Evolutionary conservation across 2,888 invertebrate genomes (phyloP).

Genomic region (Dynastes grantii): DNA sequence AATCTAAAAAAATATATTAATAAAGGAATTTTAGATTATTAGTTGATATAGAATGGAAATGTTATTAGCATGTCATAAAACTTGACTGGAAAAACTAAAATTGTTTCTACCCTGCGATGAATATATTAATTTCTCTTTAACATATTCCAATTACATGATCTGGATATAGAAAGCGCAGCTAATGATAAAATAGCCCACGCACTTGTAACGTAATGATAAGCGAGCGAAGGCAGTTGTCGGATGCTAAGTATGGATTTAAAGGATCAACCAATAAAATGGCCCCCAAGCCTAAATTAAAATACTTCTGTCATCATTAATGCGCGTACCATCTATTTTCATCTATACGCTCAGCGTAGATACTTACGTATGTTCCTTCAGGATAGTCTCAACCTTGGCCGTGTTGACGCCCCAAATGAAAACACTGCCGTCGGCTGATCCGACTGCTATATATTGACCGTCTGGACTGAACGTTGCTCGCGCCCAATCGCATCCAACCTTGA

Average conservation of each 20-base stretch:
- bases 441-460: conserved; percentile 89
- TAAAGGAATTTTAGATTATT: too few relatives aligned
- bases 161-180: not conserved
- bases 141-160: not conserved
- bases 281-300: too few relatives aligned
- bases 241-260: conserved; percentile 3
- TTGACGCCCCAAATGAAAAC: conserved; percentile 93
- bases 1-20: too few relatives aligned
- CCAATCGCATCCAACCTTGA: conserved; percentile 97
- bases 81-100: too few relatives aligned
- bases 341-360: conserved; percentile 66
- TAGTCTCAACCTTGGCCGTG: conserved; percentile 82
- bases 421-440: conserved; percentile 93
- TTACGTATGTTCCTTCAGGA: conserved; percentile 88
- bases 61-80: too few relatives aligned
- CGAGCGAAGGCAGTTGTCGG: conserved; percentile 21
- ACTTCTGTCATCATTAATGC: conserved; percentile 30
- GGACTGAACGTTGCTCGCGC: conserved; percentile 94
- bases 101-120: too few relatives aligned
- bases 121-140: too few relatives aligned
- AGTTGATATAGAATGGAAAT: too few relatives aligned
- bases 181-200: conserved; percentile 35
- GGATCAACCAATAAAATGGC: conserved; percentile 12
- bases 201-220: conserved; percentile 31
- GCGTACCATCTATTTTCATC: conserved; percentile 3